phyloP scores from a whole-genome alignment of 2,113 vertebrate species.

The Clarias macrocephalus region DNA sequence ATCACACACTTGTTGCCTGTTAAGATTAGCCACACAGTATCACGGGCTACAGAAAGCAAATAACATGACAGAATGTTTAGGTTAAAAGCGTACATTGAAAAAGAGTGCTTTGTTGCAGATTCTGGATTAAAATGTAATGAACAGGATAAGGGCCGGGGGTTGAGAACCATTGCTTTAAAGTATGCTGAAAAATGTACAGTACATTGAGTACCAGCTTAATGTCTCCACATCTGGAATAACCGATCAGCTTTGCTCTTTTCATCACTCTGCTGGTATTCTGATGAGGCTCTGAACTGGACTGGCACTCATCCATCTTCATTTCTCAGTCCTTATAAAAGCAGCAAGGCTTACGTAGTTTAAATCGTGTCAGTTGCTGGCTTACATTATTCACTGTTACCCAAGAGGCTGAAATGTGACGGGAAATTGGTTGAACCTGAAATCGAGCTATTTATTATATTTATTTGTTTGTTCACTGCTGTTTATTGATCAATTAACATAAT shows the following conservation, averaged over 20 bases:
- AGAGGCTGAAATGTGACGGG: neutral
- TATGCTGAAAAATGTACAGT: neutral
- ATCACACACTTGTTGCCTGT: neutral
- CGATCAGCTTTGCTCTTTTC: neutral
- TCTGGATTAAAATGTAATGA: neutral
- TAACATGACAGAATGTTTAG: neutral
- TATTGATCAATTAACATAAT: slow-evolving; percentile 52
- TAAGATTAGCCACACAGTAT: neutral
- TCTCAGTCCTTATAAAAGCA: neutral
- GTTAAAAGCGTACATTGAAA: neutral
- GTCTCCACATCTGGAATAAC: neutral
- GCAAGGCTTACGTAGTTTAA: neutral
- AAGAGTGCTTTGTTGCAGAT: neutral
- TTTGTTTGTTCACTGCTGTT: slow-evolving; percentile 21
- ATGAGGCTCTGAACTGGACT: neutral
- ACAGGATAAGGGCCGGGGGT: neutral
- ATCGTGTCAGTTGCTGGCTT: neutral
- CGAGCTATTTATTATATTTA: neutral
- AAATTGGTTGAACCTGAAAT: neutral
- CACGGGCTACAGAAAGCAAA: neutral
- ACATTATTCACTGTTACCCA: neutral
- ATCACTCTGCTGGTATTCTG: neutral
- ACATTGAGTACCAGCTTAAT: neutral
- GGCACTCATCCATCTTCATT: neutral
- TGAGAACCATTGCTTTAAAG: neutral